phyloP scores from a whole-genome alignment of 2,797 vertebrate species.

The Myripristis jacobus region DNA sequence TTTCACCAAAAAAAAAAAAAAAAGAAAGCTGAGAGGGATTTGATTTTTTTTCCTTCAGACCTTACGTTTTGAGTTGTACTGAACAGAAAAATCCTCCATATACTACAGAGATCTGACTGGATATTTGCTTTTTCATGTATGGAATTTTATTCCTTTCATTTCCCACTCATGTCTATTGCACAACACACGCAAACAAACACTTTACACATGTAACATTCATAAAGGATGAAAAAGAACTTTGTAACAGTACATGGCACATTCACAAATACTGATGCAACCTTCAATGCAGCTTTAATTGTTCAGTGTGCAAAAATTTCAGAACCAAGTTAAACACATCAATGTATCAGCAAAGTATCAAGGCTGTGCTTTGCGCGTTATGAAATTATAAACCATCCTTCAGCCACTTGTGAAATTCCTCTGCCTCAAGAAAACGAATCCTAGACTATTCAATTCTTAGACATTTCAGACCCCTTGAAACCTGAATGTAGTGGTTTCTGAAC shows the following conservation, averaged over 20 bases:
- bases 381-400: neutral
- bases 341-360: neutral
- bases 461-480: neutral
- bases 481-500: neutral
- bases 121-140: neutral
- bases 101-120: neutral
- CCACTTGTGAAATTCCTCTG: neutral
- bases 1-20: too few species aligned
- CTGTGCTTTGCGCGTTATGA: neutral
- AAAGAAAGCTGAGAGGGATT: neutral
- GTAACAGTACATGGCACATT: slow-evolving; percentile 2
- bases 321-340: neutral
- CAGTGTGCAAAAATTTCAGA: neutral
- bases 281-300: neutral
- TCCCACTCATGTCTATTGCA: slow-evolving; percentile 6
- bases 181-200: too few species aligned
- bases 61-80: neutral
- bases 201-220: slow-evolving; percentile 38
- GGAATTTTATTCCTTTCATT: slow-evolving; percentile 39
- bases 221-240: neutral
- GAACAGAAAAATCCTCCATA: neutral
- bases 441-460: neutral
- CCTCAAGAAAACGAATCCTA: neutral
- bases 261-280: neutral
- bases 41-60: neutral